Percentiles rank a stretch among this genome's conserved stretches.
These are phyloP conservation scores for Characodon lateralis DNA, from an alignment of 2,797 vertebrate genomes.

Conservation along the genomic window DNA sequence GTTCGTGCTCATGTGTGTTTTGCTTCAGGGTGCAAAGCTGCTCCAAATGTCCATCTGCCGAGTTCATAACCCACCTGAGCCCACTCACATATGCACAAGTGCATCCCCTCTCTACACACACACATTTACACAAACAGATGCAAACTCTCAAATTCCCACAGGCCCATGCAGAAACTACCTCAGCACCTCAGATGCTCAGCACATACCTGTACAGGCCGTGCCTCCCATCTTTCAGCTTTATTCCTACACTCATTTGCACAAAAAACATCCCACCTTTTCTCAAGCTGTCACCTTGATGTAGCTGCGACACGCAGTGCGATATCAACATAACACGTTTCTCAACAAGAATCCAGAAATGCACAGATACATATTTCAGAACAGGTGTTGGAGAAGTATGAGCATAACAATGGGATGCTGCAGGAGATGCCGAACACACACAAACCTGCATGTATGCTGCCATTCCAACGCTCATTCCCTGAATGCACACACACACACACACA, in stretches of 20 bases:
- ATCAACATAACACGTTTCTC: constrained; percentile 74
- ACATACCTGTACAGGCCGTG: constrained; percentile 28
- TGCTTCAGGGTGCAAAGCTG: constrained; percentile 78
- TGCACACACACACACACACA: constrained; percentile 12
- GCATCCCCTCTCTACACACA: constrained; percentile 1
- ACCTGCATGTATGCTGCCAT: constrained; percentile 5
- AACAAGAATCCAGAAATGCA: constrained; percentile 72
- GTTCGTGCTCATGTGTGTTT: constrained; percentile 42
- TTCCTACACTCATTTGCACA: constrained; percentile 59
- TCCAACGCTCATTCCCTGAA: background rate
- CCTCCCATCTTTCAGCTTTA: constrained; percentile 23
- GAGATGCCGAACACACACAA: constrained; percentile 19
- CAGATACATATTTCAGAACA: constrained; percentile 75
- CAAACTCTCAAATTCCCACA: constrained; percentile 24
- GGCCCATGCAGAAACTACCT: constrained; percentile 10
- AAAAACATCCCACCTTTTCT: constrained; percentile 67
- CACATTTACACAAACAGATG: constrained; percentile 8
- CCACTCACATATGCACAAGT: constrained; percentile 61
- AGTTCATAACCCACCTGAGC: constrained; percentile 79
- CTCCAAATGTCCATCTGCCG: constrained; percentile 82
- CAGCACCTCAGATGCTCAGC: constrained; percentile 7
- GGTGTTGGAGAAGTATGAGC: constrained; percentile 58
- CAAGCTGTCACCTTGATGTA: constrained; percentile 70
- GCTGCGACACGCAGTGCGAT: constrained; percentile 64
- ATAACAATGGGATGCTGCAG: constrained; percentile 30